Evolutionary conservation across 2,113 vertebrate species (phyloP), one percentile per base, ranked within the genome.

Genomic region (Tyto alba): DNA sequence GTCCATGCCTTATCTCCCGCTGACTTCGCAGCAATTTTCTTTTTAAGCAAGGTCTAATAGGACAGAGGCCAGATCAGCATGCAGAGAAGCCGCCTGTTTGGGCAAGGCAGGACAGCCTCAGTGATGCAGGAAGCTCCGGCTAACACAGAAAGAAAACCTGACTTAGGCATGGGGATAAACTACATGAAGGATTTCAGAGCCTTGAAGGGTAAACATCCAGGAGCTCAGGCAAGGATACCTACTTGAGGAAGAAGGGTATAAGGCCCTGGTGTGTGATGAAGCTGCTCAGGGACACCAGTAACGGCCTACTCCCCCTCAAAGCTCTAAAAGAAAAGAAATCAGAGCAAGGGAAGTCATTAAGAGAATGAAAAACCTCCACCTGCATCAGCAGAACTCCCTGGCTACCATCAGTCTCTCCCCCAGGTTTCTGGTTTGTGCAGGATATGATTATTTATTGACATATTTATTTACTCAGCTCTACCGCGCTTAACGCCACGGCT

Each of bases 391-490:
- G 71, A 93, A 89, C 80, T 93, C 95, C 67, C 83, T 85, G 66
- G 45, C 45, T 85, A 84, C 83, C 80, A 81, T 67, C 83, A 86
- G 56, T 43, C 56, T 92, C 68, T 90, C 60, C 60, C 68, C 23
- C 66, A 87, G 27, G 45, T 87, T 96, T 79, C 73, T 92, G 59
- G 75, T 94, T 87, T 45, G 72, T 57, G 80, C 57, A 73, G 69
- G 62, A 78, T 96, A 78, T 57, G 73, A 94, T 95, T 96, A 86
- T 90, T 96, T 96, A 93, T 62, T 76, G 94, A 75, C 80, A 12
- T 72, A 93, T 63, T 85, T 96, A 90, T 93, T 96, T 93, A 89
- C 62, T 73, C 62, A 79, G 89, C 71, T 87, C 83, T 73, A 21
- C 73, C 76, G 64, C 26, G 62, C 76, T 91, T 90, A 96, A 95